These are phyloP conservation scores for Poeciliopsis gracilis DNA, from an alignment of 2,797 vertebrate genomes.

Conservation along the genomic window DNA sequence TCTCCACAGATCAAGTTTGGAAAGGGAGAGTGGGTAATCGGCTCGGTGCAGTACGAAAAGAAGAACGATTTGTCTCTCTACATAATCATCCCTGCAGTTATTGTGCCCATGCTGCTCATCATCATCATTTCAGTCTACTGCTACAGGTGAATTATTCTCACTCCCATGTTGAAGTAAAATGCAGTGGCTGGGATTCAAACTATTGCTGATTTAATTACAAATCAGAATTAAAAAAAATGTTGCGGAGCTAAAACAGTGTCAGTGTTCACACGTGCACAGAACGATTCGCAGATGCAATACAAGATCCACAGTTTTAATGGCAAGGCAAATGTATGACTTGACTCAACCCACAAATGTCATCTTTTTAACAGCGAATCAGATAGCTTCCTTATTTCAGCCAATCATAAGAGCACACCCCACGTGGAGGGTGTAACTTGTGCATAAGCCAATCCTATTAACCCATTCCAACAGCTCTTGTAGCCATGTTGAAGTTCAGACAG, in stretches of 20 bases:
- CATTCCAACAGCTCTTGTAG: too few species aligned
- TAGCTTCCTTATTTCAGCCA: too few species aligned
- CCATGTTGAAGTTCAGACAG: too few species aligned
- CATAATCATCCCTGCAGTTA: slow-evolving; percentile 93
- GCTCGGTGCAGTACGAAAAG: slow-evolving; percentile 88
- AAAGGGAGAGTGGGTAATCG: slow-evolving; percentile 90
- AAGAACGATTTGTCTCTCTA: slow-evolving; percentile 86
- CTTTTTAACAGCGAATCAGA: too few species aligned
- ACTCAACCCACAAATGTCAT: too few species aligned
- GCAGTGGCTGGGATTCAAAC: not conserved
- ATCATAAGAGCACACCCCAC: too few species aligned
- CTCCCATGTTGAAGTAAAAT: not conserved
- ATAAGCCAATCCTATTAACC: too few species aligned
- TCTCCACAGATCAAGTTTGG: slow-evolving; percentile 92
- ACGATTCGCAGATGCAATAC: too few species aligned
- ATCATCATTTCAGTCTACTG: slow-evolving; percentile 90
- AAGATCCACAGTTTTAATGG: too few species aligned
- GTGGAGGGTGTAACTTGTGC: too few species aligned
- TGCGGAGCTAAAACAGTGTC: not conserved
- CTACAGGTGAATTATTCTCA: slow-evolving; percentile 86
- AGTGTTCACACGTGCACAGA: too few species aligned
- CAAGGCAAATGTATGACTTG: too few species aligned
- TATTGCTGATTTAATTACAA: not conserved
- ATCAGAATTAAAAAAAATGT: not conserved
- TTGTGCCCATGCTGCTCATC: slow-evolving; percentile 93